Base-by-base conservation (phyloP, 2,888 invertebrate genomes). In the Thelaira solivaga region DNA sequence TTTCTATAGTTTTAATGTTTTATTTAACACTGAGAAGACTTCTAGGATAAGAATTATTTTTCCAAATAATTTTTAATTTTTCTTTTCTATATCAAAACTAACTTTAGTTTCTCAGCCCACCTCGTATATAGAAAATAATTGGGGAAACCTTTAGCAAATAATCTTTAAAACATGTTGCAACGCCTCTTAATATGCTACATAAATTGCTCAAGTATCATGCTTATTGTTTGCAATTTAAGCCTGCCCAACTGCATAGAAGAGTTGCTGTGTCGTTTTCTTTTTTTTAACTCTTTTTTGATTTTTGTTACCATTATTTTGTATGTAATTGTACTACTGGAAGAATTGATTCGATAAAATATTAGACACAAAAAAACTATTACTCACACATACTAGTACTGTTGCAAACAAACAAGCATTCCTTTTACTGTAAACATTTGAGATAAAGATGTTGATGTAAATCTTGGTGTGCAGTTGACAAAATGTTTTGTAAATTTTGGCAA, bases 141-240 rank as follows among this genome's bases (percentile, higher is more conserved):
- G n/a, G 1, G 20, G 7, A 61, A 57, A 62, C 24, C 39, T 45
- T 61, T 26, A 36, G 41, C 65, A 78, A 74, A 74, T 74, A 71
- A 78, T 78, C 74, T 78, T 39, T 74, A 65, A 49, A 61, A 78
- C 69, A 78, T 74, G 67, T 71, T 65, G 51, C 61, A 61, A 73
- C 69, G 68, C 72, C 80, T 80, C 73, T 68, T 76, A 80, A 71
- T 78, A 80, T 77, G 72, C 76, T 69, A 68, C 78, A 80, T 74
- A 71, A 64, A 78, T 78, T 78, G 76, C 67, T 69, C 67, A 76
- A 80, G 76, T 68, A 74, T n/a, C n/a, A n/a, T 79, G 81, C 85
- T 85, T 84, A 85, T 86, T 86, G 85, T 82, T 82, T 81, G 53
- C 59, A 51, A 47, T 65, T 74, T 71, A 74, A 78, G 78, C 78